Base-by-base conservation (phyloP, 2,113 vertebrate genomes). In the Mandrillus leucophaeus region DNA sequence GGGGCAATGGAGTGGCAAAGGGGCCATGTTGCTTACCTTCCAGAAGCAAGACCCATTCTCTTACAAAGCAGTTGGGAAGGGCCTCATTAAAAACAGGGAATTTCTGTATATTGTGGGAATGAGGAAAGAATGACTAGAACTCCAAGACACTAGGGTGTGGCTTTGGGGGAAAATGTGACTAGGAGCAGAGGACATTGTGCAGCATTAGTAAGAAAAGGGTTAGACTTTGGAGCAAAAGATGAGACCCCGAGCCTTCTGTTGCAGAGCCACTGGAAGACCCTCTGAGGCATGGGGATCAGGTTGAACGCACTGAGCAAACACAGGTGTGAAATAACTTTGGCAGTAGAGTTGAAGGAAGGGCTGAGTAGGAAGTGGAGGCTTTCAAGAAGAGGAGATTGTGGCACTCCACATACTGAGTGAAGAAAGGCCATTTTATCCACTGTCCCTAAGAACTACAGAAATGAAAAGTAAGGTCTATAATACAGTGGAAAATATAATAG, bases 21-120 rank as follows among this genome's bases (percentile, higher is more conserved):
- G 0, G 27, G 14, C 50, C 43, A 50, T 2, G 4, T 0, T 20
- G 10, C 35, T 32, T 22, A 27, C n/a, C 40, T 38, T 23, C 13
- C 40, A 93, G 45, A 43, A 59, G 23, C 75, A 10, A 95, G 70
- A 52, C 4, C 8, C 6, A 32, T 76, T 81, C 55, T 80, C 59
- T 17, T 59, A 35, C 50, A 32, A 20, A 38, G 59, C 16, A 78
- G 22, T 40, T 64, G 23, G 14, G 35, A 55, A 45, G 38, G 50
- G 0, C 9, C 40, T 84, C 35, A 38, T 45, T 30, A 35, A 84
- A 48, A 61, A 95, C 25, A 13, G 10, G 5, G 23, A 6, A n/a
- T 1, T 72, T 84, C 68, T 55, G 8, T 10, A 79, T 55, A 72
- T 16, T 23, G 10, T 79, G 52, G 11, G 32, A 30, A 80, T 16